These are phyloP conservation scores for Noctua pronuba DNA, from an alignment of 2,888 invertebrate species.

Conservation along the genomic window DNA sequence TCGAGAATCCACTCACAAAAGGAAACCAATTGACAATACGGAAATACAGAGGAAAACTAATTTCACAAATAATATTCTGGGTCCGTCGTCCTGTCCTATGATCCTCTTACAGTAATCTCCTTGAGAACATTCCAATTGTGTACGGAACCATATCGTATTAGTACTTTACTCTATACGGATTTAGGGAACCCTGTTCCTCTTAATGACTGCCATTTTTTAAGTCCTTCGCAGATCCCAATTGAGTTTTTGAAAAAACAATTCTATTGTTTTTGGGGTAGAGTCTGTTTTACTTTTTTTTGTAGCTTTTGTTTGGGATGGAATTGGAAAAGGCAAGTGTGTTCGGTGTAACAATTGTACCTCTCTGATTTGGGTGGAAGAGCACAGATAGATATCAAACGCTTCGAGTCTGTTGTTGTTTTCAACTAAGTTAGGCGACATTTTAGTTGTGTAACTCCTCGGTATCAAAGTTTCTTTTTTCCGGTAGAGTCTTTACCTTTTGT, in stretches of 20 bases:
- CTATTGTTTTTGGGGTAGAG: slow-evolving; percentile 46
- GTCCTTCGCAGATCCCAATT: slow-evolving; percentile 41
- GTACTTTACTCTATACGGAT: slow-evolving; percentile 51
- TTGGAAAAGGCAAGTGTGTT: slow-evolving; percentile 38
- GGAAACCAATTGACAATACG: slow-evolving; percentile 55
- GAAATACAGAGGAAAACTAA: slow-evolving; percentile 62
- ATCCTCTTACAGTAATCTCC: slow-evolving; percentile 74
- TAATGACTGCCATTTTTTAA: slow-evolving; percentile 63
- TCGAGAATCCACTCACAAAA: slow-evolving; percentile 40
- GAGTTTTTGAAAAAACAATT: slow-evolving; percentile 46
- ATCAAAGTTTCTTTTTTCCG: slow-evolving; percentile 6
- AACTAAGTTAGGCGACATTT: slow-evolving; percentile 36
- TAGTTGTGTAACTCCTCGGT: slow-evolving; percentile 33
- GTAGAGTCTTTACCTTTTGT: neutral
- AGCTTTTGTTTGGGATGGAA: slow-evolving; percentile 39
- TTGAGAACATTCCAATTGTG: slow-evolving; percentile 67
- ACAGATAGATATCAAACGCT: slow-evolving; percentile 44
- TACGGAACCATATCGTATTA: slow-evolving; percentile 57
- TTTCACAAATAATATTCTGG: slow-evolving; percentile 67
- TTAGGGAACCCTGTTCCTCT: slow-evolving; percentile 49
- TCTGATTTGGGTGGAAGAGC: slow-evolving; percentile 20
- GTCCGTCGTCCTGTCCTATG: slow-evolving; percentile 44
- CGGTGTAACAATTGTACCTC: slow-evolving; percentile 30
- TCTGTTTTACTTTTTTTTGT: slow-evolving; percentile 44
- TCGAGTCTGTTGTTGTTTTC: slow-evolving; percentile 41